Evolutionary conservation across 2,113 vertebrate genomes (phyloP).

Genomic region (Pomatorhinus ruficollis): DNA sequence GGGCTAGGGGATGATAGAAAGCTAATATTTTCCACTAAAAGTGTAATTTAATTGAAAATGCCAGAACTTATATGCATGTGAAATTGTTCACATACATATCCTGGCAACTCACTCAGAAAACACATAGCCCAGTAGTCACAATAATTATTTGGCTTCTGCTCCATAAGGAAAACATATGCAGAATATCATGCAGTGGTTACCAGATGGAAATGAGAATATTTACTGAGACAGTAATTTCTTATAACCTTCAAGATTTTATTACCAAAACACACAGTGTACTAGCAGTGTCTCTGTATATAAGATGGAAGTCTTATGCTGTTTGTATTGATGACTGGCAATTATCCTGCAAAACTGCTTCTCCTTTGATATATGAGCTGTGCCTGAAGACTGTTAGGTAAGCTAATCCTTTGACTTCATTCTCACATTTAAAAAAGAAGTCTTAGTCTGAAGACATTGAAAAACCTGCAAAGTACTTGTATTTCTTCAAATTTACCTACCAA

Average conservation of each 20-base stretch:
- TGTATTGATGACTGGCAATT: background rate
- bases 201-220: background rate
- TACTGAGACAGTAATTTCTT: background rate
- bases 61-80: background rate
- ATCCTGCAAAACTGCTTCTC: background rate
- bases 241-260: background rate
- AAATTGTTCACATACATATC: background rate
- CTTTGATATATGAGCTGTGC: background rate
- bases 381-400: background rate
- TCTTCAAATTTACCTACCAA: background rate
- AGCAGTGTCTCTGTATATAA: background rate
- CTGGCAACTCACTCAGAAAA: background rate
- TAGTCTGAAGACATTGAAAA: background rate
- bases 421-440: background rate
- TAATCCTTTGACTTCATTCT: background rate
- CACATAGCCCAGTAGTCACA: background rate
- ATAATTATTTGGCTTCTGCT: slow-evolving; percentile 13
- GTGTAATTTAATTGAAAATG: background rate
- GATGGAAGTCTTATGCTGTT: background rate
- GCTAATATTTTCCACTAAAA: background rate
- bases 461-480: background rate
- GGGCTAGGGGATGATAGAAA: background rate
- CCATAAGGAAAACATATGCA: background rate
- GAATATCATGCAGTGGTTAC: background rate
- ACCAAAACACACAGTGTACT: background rate